A percentile compares a stretch with the other conserved stretches of the same genome.
Evolutionary conservation across 2,888 invertebrate species (phyloP).

Genomic region (Zygogramma bicolorata): DNA sequence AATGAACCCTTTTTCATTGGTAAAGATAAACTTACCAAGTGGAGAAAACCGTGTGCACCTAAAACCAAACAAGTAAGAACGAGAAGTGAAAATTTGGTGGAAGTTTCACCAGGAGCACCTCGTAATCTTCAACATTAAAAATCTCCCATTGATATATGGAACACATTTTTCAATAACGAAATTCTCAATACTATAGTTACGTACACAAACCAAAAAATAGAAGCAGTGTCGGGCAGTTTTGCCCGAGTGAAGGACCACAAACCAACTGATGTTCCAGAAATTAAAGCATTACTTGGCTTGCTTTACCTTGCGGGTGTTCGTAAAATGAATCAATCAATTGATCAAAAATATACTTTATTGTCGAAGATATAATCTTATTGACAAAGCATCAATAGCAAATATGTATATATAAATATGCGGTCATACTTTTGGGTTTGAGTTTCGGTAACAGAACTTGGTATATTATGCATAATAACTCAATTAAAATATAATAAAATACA

Average conservation of each 20-base stretch:
- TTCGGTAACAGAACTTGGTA: too few relatives aligned
- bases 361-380: too few relatives aligned
- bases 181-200: constrained; percentile 12
- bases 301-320: constrained; percentile 19
- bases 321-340: not conserved
- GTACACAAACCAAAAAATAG: constrained; percentile 20
- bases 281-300: constrained; percentile 23
- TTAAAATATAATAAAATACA: too few relatives aligned
- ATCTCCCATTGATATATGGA: constrained; percentile 16
- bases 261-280: constrained; percentile 9
- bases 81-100: constrained; percentile 14
- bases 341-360: too few relatives aligned
- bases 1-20: constrained; percentile 9
- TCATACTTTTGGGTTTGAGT: too few relatives aligned
- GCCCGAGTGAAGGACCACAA: constrained; percentile 14
- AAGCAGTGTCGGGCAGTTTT: constrained; percentile 8
- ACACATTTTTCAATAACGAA: constrained; percentile 12
- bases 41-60: constrained; percentile 18
- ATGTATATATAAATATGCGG: too few relatives aligned
- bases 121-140: constrained; percentile 16
- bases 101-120: constrained; percentile 3
- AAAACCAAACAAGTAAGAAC: not conserved
- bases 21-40: constrained; percentile 27
- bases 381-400: too few relatives aligned
- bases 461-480: too few relatives aligned